These are phyloP conservation scores for Pomacea canaliculata DNA, from an alignment of 2,888 invertebrate genomes.

Conservation along the genomic window DNA sequence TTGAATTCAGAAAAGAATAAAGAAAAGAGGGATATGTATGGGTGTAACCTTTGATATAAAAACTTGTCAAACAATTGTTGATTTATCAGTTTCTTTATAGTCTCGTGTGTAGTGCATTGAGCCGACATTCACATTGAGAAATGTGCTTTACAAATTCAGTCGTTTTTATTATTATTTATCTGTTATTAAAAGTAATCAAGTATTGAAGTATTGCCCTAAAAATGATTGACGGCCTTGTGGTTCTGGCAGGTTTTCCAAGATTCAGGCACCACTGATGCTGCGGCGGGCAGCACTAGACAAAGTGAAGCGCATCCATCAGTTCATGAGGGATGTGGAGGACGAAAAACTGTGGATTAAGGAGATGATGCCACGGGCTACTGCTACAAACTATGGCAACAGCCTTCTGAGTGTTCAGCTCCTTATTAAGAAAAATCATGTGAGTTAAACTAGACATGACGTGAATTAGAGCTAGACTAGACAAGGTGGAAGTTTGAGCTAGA, in stretches of 20 bases:
- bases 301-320: slow-evolving; percentile 85
- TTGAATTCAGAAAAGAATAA: no score
- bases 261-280: slow-evolving; percentile 92
- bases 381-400: slow-evolving; percentile 94
- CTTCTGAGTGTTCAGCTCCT: slow-evolving; percentile 97
- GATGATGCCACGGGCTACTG: slow-evolving; percentile 93
- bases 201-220: no score
- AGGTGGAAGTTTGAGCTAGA: slow-evolving; percentile 39
- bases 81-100: no score
- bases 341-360: slow-evolving; percentile 98
- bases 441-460: slow-evolving; percentile 7
- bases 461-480: no score
- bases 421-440: slow-evolving; percentile 92
- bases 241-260: slow-evolving; percentile 80
- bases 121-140: no score
- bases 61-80: no score
- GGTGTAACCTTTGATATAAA: no score
- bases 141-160: no score
- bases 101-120: no score
- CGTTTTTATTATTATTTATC: no score
- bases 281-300: slow-evolving; percentile 89
- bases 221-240: background rate
- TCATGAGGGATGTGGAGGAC: slow-evolving; percentile 97
- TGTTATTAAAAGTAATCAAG: no score
- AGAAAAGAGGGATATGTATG: no score